Evolutionary conservation across 2,113 vertebrate species (phyloP), one percentile per base, ranked within the genome.

Genomic region (Phylloscopus whistleri): DNA sequence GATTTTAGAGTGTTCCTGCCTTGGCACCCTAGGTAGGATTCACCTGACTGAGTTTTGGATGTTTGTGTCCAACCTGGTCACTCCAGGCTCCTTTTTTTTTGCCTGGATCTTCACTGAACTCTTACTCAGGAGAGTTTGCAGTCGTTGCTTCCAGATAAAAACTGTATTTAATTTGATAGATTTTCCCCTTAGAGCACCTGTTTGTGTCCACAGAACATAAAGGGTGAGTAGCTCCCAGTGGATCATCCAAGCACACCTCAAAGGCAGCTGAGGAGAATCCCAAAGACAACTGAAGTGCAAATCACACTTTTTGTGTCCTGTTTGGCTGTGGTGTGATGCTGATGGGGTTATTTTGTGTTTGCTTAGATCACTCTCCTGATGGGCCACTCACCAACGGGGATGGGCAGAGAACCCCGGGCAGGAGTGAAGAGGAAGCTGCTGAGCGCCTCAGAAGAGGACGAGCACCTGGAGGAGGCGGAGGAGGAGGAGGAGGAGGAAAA

Each of bases 331-430:
- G 16, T 2, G 4, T 35, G 58, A n/a, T 43, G 55, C 41, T 69
- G 79, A 73, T 20, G 24, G 72, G 56, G 16, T 68, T 82, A 2
- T 95, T 95, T 76, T 92, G n/a, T 92, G 68, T 91, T 90, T 94
- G 87, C 84, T 58, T 58, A 98, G 98, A 98, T 97, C 97, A 96
- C 76, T 95, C 94, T 77, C 68, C 93, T 51, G 98, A 98, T 35
- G 97, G 98, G 49, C 97, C 98, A 4, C 97, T 98, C 43, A 98
- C 97, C 62, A 99, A 99, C 7, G 98, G 98, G 8, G 97, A 98
- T 12, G 96, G 96, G 98, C 95, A 98, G 98, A 93, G 98, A 97
- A 41, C 94, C 87, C 39, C 97, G 97, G 44, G 55, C 96, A 21
- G 98, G 97, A 70, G 83, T 98, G 77, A 98, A 98, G 84, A 95